These are phyloP conservation scores for Cataglyphis rosenhaueri DNA, from an alignment of 2,888 invertebrate genomes.

Conservation along the genomic window DNA sequence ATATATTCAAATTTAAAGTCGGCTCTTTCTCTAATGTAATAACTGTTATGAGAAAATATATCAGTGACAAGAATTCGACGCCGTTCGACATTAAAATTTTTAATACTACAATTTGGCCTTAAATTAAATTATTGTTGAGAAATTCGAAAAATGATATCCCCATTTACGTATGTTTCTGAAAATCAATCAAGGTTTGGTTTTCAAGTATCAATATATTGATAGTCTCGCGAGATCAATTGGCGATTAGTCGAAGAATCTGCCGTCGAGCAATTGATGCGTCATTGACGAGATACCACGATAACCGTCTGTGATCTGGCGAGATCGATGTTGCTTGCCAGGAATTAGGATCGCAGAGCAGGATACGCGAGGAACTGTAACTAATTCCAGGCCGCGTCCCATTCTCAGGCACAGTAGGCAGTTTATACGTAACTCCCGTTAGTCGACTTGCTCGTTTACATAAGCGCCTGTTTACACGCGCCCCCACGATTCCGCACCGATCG, in stretches of 20 bases:
- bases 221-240: not conserved
- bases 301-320: slow-evolving; percentile 24
- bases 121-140: not conserved
- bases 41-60: not conserved
- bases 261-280: not conserved
- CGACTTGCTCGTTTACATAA: slow-evolving; percentile 48
- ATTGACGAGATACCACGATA: not conserved
- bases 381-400: slow-evolving; percentile 73
- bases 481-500: slow-evolving; percentile 19
- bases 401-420: slow-evolving; percentile 58
- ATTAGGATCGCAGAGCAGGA: slow-evolving; percentile 68
- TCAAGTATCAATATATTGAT: not conserved
- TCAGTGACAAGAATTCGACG: not conserved
- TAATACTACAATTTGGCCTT: not conserved
- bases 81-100: not conserved
- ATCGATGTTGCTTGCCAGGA: slow-evolving; percentile 58
- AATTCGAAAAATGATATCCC: not conserved
- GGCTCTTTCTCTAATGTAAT: not conserved
- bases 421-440: slow-evolving; percentile 34
- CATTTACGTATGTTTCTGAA: not conserved
- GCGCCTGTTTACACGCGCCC: slow-evolving; percentile 38
- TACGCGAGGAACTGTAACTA: slow-evolving; percentile 66
- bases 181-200: not conserved
- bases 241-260: not conserved
- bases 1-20: not conserved